These are phyloP conservation scores for Pseudomyrmex concolor DNA, from an alignment of 1,140 invertebrate species.

Conservation along the genomic window DNA sequence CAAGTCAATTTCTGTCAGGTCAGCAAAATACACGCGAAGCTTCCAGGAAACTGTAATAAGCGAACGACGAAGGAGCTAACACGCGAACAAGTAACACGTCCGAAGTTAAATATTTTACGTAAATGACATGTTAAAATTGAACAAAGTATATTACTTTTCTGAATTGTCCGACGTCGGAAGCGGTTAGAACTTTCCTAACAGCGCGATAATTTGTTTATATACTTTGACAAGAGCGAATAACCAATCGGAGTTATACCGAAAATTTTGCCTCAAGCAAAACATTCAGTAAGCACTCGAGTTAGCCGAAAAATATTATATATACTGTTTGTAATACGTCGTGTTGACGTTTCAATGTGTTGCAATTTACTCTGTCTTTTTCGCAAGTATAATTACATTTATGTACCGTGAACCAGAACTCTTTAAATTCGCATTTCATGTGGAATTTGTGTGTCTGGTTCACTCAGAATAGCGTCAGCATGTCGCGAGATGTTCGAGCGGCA, in stretches of 20 bases:
- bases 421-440: not conserved
- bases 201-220: not conserved
- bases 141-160: not conserved
- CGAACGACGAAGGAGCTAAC: constrained; percentile 11
- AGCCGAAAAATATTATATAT: too few species aligned
- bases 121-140: not conserved
- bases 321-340: too few species aligned
- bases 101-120: constrained; percentile 47
- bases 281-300: too few species aligned
- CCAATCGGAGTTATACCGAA: not conserved
- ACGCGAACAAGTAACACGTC: not conserved
- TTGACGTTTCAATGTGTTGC: not conserved
- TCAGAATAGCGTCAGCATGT: not conserved
- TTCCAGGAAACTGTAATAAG: not conserved
- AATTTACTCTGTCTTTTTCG: not conserved
- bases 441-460: not conserved
- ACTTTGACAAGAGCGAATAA: not conserved
- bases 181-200: constrained; percentile 11
- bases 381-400: not conserved
- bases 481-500: not conserved
- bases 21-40: constrained; percentile 19
- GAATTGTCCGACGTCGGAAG: not conserved
- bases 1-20: constrained; percentile 7
- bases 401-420: not conserved
- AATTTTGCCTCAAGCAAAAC: not conserved